Percentiles rank a stretch among this genome's conserved stretches.
Conservation (phyloP, 2,797 vertebrate genomes). For the Rhodeus uyekii region DNA sequence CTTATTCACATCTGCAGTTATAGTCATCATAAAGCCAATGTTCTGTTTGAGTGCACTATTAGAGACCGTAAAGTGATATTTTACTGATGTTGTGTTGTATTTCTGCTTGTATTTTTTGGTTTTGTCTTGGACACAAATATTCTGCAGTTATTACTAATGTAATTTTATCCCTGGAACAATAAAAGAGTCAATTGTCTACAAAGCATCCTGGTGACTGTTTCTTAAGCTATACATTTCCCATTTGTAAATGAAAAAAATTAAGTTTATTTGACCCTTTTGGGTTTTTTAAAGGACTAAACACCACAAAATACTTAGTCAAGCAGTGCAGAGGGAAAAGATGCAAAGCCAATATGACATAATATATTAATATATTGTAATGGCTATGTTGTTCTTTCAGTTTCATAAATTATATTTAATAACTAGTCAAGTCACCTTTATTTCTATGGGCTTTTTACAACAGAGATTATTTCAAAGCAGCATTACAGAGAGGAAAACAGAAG, state of each 20-base stretch:
- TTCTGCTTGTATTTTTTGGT: constrained; percentile 6
- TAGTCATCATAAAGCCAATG: constrained; percentile 40
- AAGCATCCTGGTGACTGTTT: background rate
- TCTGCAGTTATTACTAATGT: background rate
- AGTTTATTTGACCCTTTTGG: background rate
- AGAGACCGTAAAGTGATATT: constrained; percentile 60
- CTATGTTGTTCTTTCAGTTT: background rate
- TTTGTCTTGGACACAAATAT: constrained; percentile 11
- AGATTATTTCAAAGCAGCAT: too few species aligned
- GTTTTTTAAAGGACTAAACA: background rate
- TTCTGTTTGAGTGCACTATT: constrained; percentile 43
- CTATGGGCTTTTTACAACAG: too few species aligned
- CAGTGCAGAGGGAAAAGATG: background rate
- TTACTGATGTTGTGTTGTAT: constrained; percentile 36
- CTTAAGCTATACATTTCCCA: background rate
- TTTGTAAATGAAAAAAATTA: background rate
- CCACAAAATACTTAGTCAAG: background rate
- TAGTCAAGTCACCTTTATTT: too few species aligned
- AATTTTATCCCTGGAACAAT: background rate
- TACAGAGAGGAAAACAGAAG: too few species aligned
- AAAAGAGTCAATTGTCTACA: constrained; percentile 7
- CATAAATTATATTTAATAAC: background rate
- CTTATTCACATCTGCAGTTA: constrained; percentile 8
- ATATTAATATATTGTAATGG: background rate
- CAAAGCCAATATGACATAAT: background rate